Evolutionary conservation across 2,113 vertebrate species (phyloP), one percentile per base, ranked within the genome.

Genomic region (Rallus limicola): DNA sequence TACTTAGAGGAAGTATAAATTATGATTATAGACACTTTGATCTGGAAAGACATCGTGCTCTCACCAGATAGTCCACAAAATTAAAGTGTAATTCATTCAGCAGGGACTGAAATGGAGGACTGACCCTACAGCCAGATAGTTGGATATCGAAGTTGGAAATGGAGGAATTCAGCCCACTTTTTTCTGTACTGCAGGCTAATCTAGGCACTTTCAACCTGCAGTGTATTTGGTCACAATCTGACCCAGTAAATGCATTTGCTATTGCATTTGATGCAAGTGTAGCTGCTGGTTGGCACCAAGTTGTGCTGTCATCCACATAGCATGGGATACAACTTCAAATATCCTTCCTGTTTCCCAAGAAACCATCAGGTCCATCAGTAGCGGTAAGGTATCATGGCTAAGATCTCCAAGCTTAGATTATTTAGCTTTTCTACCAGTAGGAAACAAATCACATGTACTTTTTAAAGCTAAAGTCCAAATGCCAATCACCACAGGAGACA

Each of bases 131-230:
- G 33, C 36, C 88, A 70, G 72, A 31, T 21, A 85, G 90, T 79
- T 68, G 82, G 65, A 91, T 95, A 92, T 71, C 16, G 33, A 88
- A 82, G 16, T 11, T 78, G 34, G 68, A 86, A 96, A 76, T 68
- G 14, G 79, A 85, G 21, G 42, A 72, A 58, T 88, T 88, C 74
- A 55, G 20, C 77, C 26, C 19, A 42, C 5, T 70, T 92, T 59
- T 82, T 93, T 75, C 53, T 8, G 20, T 52, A 23, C 19, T 68
- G 50, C n/a, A 89, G 26, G 20, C 58, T 64, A 65, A 14, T 65
- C 12, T 14, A 69, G 29, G 16, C 70, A 50, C 34, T 62, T 86
- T 69, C 42, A 89, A n/a, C 40, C 28, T 36, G 23, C 18, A 75
- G 13, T 17, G 4, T n/a, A 23, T 63, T 78, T 80, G 3, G 3